Evolutionary conservation across 2,113 vertebrate genomes (phyloP), one percentile per base, ranked within the genome.

Genomic region (Indri indri): DNA sequence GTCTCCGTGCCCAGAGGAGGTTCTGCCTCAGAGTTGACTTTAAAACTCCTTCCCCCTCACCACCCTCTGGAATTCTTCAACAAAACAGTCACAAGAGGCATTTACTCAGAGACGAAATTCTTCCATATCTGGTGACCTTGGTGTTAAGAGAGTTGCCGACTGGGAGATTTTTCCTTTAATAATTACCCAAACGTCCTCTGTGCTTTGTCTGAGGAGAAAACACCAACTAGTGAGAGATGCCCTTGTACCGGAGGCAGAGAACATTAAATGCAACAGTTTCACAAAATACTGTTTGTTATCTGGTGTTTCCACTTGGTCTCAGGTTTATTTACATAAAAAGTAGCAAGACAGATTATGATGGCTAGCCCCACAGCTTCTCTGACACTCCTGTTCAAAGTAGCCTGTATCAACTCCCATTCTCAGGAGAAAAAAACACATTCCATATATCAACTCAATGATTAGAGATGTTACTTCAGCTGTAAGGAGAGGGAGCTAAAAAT

Each of bases 201-300:
- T 76, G 82, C 50, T 95, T 89, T 91, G 40, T 90, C 37, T 90
- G 57, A 81, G 57, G 37, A 90, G 59, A 86, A 93, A 90, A 81
- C 20, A 68, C 45, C 84, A 87, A 70, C 47, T 10, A 40, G 32
- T 16, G 73, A 76, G 23, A 14, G 13, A 0, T 76, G 92, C 12
- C 84, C 37, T 90, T 81, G 37, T 61, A 32, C 77, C 73, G n/a
- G n/a, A 12, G 88, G 22, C 80, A 70, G 11, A 88, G 37, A 65
- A 96, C 57, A 96, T 54, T 30, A 92, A 50, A 80, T 0, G 8
- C 37, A 95, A 57, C 54, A 92, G 74, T 85, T 47, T 37, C 34
- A 94, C 30, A 37, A 61, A 90, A 14, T n/a, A 37, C 0, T 16
- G 34, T 18, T 68, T 74, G 40, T 71, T 82, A 93, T 95, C 91